Evolutionary conservation across 2,888 invertebrate genomes (phyloP), one percentile per base, ranked within the genome.

Genomic region (Polymixis lichenea): DNA sequence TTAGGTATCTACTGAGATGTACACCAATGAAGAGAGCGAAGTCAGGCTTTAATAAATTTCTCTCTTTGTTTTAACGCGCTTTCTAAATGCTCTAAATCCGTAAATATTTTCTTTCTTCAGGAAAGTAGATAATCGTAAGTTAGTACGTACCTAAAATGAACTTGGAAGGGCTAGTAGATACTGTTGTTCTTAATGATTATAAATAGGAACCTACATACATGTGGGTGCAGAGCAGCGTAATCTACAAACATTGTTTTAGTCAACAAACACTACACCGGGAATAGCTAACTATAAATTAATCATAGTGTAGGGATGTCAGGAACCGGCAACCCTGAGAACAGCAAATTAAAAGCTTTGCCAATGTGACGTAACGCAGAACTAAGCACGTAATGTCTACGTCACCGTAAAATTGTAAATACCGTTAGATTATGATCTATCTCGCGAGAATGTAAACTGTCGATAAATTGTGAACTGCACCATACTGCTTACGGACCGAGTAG

Each of bases 201-300:
- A n/a, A n/a, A n/a, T n/a, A n/a, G n/a, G n/a, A n/a, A n/a, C n/a
- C n/a, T n/a, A n/a, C n/a, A n/a, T n/a, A n/a, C n/a, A 61, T n/a
- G 11, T 32, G 32, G 61, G 67, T 32, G 67, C 32, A 67, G 32
- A 67, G n/a, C 32, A 32, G 19, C 32, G 32, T 60, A 67, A 67
- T 67, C 67, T n/a, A 67, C 32, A 61, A 67, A 61, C n/a, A 38
- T n/a, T 38, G 61, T 60, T 60, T 17, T n/a, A 67, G 32, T 67
- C 60, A 17, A n/a, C 58, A 67, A 67, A 67, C 61, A 60, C 7
- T 32, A n/a, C 60, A n/a, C 11, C 6, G n/a, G 66, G 17, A 58
- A 67, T 67, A 32, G n/a, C 60, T n/a, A 58, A 22, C 53, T 53
- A 66, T 51, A 66, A 51, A 51, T 66, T 53, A 28, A 67, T n/a